Evolutionary conservation across 2,888 invertebrate genomes (phyloP), one percentile per base, ranked within the genome.

Genomic region (Chelonus formosanus): DNA sequence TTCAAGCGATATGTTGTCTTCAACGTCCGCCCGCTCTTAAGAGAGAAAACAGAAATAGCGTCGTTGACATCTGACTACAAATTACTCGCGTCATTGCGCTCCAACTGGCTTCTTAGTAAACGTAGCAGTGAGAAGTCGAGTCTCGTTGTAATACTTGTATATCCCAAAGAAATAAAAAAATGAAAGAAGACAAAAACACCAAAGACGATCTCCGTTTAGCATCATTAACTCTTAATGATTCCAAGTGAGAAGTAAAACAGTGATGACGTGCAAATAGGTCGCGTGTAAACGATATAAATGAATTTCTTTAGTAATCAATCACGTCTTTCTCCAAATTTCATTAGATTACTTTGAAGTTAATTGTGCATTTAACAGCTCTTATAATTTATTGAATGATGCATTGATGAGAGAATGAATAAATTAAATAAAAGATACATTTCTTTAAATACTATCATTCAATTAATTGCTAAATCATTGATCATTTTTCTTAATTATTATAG

Each of bases 11-110:
- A 52, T 52, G 35, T 53, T 62, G 60, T 60, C 40, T 67, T 59
- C 40, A 58, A 44, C 58, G 63, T 62, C 58, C 74, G 62, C 55
- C 59, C 65, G 65, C 63, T 56, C 58, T 52, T 20, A 60, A 32
- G 45, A 34, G 7, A 61, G 36, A 56, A 52, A 31, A 59, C 65
- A 56, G 65, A 66, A 66, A 66, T 66, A 66, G 65, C 61, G 6
- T 6, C 61, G 76, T 78, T 81, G 82, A 83, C 83, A 82, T 78
- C 79, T 75, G 71, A 77, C 80, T 83, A 83, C 83, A 83, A 83
- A 83, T 83, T 83, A 81, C 75, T 78, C 81, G 78, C 78, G 79
- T 82, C 82, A 82, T 82, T 81, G 78, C 78, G 72, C 72, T 70
- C 71, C 48, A 50, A 4, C 65, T 52, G 50, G 63, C 67, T 64